Percentiles rank a stretch among this genome's conserved stretches.
Conservation (phyloP, 2,888 invertebrate species). For the Hirtodrosophila trivittata region DNA sequence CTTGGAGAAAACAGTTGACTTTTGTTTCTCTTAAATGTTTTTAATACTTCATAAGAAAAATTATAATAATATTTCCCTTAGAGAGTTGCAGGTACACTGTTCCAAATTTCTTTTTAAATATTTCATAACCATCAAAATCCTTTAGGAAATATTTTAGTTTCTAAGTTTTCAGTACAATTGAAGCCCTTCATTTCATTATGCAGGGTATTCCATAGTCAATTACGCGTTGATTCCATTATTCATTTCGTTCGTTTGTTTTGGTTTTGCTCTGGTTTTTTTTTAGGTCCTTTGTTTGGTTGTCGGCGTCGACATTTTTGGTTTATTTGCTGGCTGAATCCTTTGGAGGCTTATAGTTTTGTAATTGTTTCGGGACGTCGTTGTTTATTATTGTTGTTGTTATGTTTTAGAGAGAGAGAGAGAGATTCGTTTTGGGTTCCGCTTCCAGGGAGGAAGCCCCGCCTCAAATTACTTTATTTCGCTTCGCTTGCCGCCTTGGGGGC, state of each 20-base stretch:
- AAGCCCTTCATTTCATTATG: too few species aligned
- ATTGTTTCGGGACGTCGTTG: constrained; percentile 66
- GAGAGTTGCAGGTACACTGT: too few species aligned
- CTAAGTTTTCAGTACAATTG: too few species aligned
- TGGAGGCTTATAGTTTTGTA: constrained; percentile 78
- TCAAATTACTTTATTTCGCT: constrained; percentile 56
- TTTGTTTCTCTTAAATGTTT: too few species aligned
- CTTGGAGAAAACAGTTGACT: too few species aligned
- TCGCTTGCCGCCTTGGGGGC: constrained; percentile 1
- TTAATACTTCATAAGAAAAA: too few species aligned
- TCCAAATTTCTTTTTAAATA: too few species aligned
- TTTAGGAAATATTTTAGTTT: too few species aligned
- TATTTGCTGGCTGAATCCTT: constrained; percentile 67
- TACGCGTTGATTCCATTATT: background rate
- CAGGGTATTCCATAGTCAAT: constrained; percentile 4
- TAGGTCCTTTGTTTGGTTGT: constrained; percentile 3
- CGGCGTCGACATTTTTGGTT: constrained; percentile 55
- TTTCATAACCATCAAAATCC: too few species aligned
- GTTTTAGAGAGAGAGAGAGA: constrained; percentile 65
- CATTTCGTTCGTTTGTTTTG: background rate
- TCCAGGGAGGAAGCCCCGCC: background rate
- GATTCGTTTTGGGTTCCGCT: constrained; percentile 45
- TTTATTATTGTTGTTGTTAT: constrained; percentile 53
- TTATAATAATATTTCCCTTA: too few species aligned
- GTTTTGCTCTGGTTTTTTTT: constrained; percentile 2